Conservation (phyloP, 30 jellyfish, hydroid and myxozoan species). For the Aurelia aurita region DNA sequence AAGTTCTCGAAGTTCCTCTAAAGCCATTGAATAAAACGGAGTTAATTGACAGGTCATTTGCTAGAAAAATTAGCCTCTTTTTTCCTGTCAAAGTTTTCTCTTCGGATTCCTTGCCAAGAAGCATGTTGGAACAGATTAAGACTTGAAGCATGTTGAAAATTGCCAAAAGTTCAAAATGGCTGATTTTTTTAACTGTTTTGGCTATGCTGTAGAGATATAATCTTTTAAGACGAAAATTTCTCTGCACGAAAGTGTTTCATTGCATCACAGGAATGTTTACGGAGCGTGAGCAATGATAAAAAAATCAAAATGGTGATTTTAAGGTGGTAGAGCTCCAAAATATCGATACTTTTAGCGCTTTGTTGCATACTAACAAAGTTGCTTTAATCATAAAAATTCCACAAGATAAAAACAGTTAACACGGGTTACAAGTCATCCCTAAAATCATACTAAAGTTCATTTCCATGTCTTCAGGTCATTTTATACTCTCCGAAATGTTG, state of each 20-base stretch:
- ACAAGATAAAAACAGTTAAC: neutral
- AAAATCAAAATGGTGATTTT: conserved; percentile 4
- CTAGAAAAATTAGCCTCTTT: conserved; percentile 35
- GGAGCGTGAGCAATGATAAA: conserved; percentile 29
- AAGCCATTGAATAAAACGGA: too few species aligned
- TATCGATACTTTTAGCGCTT: neutral
- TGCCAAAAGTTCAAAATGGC: neutral
- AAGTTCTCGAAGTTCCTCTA: too few species aligned
- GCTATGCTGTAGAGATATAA: conserved; percentile 35
- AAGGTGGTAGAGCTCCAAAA: neutral
- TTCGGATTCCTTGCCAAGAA: conserved; percentile 39
- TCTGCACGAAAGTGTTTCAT: conserved; percentile 39
- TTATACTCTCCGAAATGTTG: neutral
- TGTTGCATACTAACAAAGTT: neutral
- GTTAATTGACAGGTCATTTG: conserved; percentile 22
- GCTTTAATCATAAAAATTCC: neutral
- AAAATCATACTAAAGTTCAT: neutral
- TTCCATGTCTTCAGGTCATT: conserved; percentile 4
- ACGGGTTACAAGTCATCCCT: neutral
- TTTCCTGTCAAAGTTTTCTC: conserved; percentile 54
- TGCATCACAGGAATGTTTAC: conserved; percentile 23
- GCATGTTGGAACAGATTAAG: conserved; percentile 37
- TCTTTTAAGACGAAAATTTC: conserved; percentile 46
- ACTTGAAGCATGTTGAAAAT: conserved; percentile 52
- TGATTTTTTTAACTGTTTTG: conserved; percentile 18